These are phyloP conservation scores for Bathynomus jamesi DNA, from an alignment of 1,140 invertebrate genomes.

Conservation along the genomic window DNA sequence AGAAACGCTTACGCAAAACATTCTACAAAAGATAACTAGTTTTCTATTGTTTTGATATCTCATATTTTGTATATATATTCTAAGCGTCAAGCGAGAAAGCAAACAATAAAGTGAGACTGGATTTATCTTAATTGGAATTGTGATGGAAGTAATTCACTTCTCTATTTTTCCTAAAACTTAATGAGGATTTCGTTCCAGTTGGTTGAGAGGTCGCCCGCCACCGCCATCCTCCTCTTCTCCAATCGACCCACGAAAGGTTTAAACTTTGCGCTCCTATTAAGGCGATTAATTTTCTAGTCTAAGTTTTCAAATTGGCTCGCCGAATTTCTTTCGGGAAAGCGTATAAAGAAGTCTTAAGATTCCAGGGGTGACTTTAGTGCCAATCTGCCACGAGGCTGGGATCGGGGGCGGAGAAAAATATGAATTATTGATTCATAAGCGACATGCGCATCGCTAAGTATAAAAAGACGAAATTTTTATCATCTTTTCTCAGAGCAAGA, in stretches of 20 bases:
- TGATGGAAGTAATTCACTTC: neutral
- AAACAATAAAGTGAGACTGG: neutral
- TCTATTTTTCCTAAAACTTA: neutral
- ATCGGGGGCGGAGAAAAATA: constrained; percentile 38
- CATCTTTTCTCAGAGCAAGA: constrained; percentile 29
- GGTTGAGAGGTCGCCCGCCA: too few species aligned
- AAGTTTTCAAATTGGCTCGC: too few species aligned
- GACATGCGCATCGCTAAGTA: constrained; percentile 34
- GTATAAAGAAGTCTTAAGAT: neutral
- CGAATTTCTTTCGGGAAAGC: too few species aligned
- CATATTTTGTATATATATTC: neutral
- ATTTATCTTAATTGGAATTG: neutral
- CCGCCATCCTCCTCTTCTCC: too few species aligned
- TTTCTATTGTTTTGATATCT: neutral
- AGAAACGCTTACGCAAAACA: neutral
- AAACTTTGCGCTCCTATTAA: too few species aligned
- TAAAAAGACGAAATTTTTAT: constrained; percentile 37
- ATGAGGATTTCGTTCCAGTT: too few species aligned
- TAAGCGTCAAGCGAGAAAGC: neutral
- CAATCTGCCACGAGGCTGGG: neutral
- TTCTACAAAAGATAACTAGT: neutral
- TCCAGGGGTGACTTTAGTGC: neutral
- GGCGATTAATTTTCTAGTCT: too few species aligned
- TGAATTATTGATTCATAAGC: constrained; percentile 38
- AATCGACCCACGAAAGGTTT: neutral